These are phyloP conservation scores for Ibidorhyncha struthersii DNA, from an alignment of 2,113 vertebrate species.

Conservation along the genomic window DNA sequence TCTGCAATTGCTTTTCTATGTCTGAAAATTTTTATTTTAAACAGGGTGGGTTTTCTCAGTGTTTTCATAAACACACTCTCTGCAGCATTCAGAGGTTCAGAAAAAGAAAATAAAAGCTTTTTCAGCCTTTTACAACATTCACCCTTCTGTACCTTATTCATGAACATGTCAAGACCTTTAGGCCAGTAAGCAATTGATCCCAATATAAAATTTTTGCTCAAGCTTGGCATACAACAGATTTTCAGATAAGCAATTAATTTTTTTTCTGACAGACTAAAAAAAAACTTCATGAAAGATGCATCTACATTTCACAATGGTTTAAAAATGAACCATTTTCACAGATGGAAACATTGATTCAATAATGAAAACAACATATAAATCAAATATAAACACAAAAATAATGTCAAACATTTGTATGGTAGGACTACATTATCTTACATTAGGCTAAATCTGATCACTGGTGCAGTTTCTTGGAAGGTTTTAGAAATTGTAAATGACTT, in stretches of 20 bases:
- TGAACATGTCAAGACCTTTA: not conserved
- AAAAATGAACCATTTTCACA: not conserved
- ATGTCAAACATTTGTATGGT: not conserved
- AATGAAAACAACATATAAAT: not conserved
- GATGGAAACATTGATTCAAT: not conserved
- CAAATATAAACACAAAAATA: not conserved
- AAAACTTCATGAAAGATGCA: not conserved
- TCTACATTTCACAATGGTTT: not conserved
- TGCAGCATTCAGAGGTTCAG: not conserved
- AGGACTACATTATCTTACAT: not conserved
- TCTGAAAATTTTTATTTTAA: not conserved
- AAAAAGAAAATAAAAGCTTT: not conserved
- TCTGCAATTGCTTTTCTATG: not conserved
- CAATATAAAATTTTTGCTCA: not conserved
- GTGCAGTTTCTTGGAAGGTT: not conserved
- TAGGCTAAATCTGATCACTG: not conserved
- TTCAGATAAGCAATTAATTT: not conserved
- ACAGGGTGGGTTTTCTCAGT: not conserved
- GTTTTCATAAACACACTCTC: not conserved
- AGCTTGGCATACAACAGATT: not conserved
- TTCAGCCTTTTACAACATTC: not conserved
- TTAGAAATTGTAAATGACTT: not conserved
- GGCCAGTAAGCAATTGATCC: not conserved
- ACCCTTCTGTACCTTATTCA: not conserved
- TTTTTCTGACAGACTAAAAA: not conserved